Percentiles rank a stretch among this genome's conserved stretches.
Evolutionary conservation across 1,140 invertebrate species (phyloP).

Genomic region (Monochamus saltuarius): DNA sequence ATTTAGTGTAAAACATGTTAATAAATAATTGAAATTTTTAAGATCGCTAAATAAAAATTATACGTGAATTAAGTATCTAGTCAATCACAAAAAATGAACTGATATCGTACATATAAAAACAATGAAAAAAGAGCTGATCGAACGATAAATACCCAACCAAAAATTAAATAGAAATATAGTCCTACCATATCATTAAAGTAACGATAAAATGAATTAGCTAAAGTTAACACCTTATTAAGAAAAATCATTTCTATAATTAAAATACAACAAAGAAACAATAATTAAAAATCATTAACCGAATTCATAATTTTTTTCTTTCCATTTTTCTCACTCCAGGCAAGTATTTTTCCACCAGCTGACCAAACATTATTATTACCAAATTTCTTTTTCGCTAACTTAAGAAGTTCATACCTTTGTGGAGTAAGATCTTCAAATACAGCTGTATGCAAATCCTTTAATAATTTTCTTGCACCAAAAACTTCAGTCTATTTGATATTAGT

Average conservation of each 20-base stretch:
- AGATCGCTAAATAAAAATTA: too few species aligned
- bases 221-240: not conserved
- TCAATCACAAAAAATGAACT: too few species aligned
- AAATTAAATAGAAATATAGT: not conserved
- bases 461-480: not conserved
- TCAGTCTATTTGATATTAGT: not conserved
- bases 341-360: not conserved
- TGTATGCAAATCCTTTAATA: not conserved
- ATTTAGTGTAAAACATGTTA: too few species aligned
- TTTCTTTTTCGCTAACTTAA: not conserved
- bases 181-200: not conserved
- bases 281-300: not conserved
- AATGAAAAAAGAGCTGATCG: not conserved
- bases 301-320: not conserved
- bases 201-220: not conserved
- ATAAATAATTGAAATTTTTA: too few species aligned
- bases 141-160: not conserved
- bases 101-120: not conserved
- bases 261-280: not conserved
- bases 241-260: not conserved
- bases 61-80: too few species aligned
- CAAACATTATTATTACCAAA: constrained; percentile 5
- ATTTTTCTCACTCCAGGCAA: not conserved
- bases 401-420: not conserved
- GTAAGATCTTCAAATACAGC: constrained; percentile 5